These are phyloP conservation scores for Scomber japonicus DNA, from an alignment of 2,113 vertebrate species.

Conservation along the genomic window DNA sequence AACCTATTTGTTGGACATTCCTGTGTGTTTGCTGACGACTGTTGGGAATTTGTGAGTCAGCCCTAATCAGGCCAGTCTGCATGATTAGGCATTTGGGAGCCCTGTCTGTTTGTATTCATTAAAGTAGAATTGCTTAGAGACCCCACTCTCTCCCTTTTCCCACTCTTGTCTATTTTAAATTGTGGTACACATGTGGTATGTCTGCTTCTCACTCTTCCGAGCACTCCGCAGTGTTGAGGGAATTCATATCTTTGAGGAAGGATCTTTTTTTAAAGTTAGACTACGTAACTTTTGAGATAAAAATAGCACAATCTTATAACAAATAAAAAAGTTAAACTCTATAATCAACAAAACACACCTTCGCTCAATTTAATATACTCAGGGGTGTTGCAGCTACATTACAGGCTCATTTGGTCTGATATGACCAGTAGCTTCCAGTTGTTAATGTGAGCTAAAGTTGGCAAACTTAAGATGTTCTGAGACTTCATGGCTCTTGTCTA, in stretches of 20 bases:
- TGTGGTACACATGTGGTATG: constrained; percentile 2
- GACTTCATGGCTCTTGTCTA: too few species aligned
- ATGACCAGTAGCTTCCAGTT: too few species aligned
- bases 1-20: constrained; percentile 77
- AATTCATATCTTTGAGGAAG: not conserved
- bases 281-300: not conserved
- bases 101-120: constrained; percentile 74
- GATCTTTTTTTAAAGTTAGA: not conserved
- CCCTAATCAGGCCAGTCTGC: constrained; percentile 78
- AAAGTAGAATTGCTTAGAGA: constrained; percentile 67
- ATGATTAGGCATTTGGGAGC: constrained; percentile 78
- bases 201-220: not conserved
- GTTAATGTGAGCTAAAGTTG: too few species aligned
- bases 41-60: constrained; percentile 77
- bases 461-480: too few species aligned
- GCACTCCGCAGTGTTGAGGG: not conserved
- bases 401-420: too few species aligned
- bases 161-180: constrained; percentile 27
- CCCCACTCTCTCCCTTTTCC: constrained; percentile 20
- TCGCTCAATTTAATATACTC: too few species aligned
- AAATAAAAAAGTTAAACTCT: too few species aligned
- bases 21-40: constrained; percentile 71
- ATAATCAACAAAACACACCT: too few species aligned
- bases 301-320: not conserved
- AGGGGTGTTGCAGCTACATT: too few species aligned